Base-by-base conservation (phyloP, 2,113 vertebrate species). In the Leptodactylus fuscus region DNA sequence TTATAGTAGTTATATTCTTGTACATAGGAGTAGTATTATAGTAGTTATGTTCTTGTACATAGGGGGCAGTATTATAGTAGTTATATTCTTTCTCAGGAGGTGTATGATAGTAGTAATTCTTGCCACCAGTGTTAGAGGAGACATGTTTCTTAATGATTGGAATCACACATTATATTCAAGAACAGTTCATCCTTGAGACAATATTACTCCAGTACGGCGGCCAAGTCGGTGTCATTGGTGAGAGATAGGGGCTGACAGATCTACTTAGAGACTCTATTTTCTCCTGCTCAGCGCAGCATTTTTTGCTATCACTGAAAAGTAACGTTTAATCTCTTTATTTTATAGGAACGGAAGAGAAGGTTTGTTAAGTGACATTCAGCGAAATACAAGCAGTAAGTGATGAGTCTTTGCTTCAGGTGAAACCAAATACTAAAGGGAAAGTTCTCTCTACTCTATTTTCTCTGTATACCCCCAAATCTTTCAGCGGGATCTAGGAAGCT, bases 171-270 rank as follows among this genome's bases (percentile, higher is more conserved):
- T 58, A 13, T 80, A 41, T 60, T 60, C 34, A 46, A 46, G 78
- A 81, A 81, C 78, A 81, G 55, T 62, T 38, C 49, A 81, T 81
- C 78, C 55, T 81, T 81, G 78, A 55, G 36, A 81, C 49, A 81
- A 81, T 81, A 62, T 81, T 65, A 27, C 78, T 65, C 36, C 38
- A 24, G 53, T 81, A 18, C 22, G 1, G 18, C 34, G 29, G 78
- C 78, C 78, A 81, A 81, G 55, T 41, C 22, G 1, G 24, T 62
- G 78, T 81, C 36, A 60, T 1, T 81, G 53, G 10, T 24, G 38
- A 81, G n/a, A 44, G n/a, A 81, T 81, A 41, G 53, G 29, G n/a
- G 38, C 55, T 81, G 78, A 81, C 78, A 81, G 78, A 81, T 41
- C 48, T 46, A 46, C 36, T 81, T 65, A 81, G 38, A 27, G 38